Evolutionary conservation across 2,113 vertebrate genomes (phyloP).

Genomic region (Trinectes maculatus): DNA sequence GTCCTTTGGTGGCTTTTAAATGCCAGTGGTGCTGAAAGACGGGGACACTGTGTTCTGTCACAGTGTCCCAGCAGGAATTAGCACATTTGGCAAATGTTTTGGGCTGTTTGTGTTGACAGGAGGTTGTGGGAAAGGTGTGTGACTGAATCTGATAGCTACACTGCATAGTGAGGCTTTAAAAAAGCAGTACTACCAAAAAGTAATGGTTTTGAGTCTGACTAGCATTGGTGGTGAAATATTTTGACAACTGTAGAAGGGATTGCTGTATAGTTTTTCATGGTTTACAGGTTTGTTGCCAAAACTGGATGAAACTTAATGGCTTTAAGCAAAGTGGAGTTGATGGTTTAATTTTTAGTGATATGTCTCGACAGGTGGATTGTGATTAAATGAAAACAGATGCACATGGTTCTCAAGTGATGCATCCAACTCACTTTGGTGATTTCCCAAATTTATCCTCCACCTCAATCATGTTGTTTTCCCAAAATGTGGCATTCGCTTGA

Average conservation of each 20-base stretch:
- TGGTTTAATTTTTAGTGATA: background rate
- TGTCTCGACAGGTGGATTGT: background rate
- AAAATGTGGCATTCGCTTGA: background rate
- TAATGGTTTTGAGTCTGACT: background rate
- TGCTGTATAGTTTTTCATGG: no score
- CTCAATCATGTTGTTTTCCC: background rate
- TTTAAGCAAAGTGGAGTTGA: background rate
- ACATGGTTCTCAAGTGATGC: background rate
- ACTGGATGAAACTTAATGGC: background rate
- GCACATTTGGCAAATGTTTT: constrained; percentile 23
- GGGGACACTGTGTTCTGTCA: constrained; percentile 15
- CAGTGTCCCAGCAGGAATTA: constrained; percentile 34
- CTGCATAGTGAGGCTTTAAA: no score
- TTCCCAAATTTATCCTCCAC: background rate
- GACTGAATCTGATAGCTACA: constrained; percentile 22
- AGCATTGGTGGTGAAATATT: no score
- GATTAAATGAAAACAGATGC: background rate
- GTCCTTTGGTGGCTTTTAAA: constrained; percentile 38
- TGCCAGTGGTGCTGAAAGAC: constrained; percentile 23
- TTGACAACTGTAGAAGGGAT: no score
- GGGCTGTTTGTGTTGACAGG: constrained; percentile 16
- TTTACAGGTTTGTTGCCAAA: no score
- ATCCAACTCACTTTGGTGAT: background rate
- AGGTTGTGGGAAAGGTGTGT: constrained; percentile 51
- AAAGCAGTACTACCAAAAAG: background rate